Evolutionary conservation across 2,797 vertebrate genomes (phyloP), one percentile per base, ranked within the genome.

Genomic region (Coregonus suidteri): DNA sequence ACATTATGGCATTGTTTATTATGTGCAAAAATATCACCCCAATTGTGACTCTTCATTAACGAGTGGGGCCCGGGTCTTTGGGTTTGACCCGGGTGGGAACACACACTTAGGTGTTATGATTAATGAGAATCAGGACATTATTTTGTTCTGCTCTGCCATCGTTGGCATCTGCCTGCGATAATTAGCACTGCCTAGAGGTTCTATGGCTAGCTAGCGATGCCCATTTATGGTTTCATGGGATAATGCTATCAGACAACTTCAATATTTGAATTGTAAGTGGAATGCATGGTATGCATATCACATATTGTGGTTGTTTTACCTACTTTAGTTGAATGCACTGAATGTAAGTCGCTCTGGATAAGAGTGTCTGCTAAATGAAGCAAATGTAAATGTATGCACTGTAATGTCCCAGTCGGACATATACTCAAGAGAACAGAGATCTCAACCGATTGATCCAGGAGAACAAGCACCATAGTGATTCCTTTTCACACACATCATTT

Each of bases 131-230:
- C 18, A 70, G 68, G n/a, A 4, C 0, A 1, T 35, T 41, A 0
- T 18, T 41, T 37, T 41, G 35, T 18, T 71, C 18, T 20, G 11
- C 69, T 25, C 37, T 25, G 69, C 41, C n/a, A 13, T 71, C n/a
- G 1, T n/a, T 71, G 69, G 13, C 41, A 69, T 69, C 66, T 68
- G 66, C 66, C 25, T 70, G 35, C 31, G 65, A 30, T 67, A 67
- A 35, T 67, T 67, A 34, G 37, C 30, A 54, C 5, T 18, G 53
- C 15, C 67, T 3, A 37, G 35, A 37, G 67, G 35, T 16, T 15
- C 13, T 69, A 69, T 70, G 16, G 68, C 68, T 41, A 7, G 31
- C 34, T 37, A 37, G 35, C 66, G 9, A 37, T 18, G 14, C 4
- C 53, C 53, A 47, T 47, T 47, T 13, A 0, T 47, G 41, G 41